Percentiles rank a stretch among this genome's conserved stretches.
phyloP scores from a whole-genome alignment of 2,888 invertebrate species.

The Heteropelma amictum region DNA sequence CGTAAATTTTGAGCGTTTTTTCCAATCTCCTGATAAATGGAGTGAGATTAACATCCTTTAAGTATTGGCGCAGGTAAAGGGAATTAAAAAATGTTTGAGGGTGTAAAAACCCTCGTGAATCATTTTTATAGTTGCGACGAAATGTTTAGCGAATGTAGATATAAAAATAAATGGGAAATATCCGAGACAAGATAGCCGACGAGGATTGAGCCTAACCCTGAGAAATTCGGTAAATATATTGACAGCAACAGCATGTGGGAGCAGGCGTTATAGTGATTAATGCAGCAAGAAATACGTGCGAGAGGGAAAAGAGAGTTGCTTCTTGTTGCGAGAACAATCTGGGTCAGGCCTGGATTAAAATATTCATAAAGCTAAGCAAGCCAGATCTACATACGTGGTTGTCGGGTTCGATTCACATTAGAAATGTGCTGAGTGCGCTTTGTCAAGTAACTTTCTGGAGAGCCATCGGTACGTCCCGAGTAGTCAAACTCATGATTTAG shows the following conservation, averaged over 20 bases:
- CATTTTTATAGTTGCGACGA: neutral
- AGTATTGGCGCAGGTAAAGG: too few species aligned
- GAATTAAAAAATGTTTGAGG: too few species aligned
- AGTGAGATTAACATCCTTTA: too few species aligned
- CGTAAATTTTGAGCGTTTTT: too few species aligned
- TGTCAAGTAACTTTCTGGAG: conserved; percentile 68
- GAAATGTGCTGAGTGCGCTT: conserved; percentile 70
- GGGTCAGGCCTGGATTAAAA: conserved; percentile 74
- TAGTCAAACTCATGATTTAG: conserved; percentile 43
- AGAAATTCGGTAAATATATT: conserved; percentile 29
- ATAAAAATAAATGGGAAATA: neutral
- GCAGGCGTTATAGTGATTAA: conserved; percentile 25
- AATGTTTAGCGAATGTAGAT: neutral
- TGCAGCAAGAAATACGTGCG: neutral
- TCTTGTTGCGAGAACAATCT: conserved; percentile 72
- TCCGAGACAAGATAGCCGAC: conserved; percentile 9
- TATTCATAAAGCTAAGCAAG: conserved; percentile 74
- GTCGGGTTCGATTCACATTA: conserved; percentile 71
- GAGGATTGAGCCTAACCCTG: conserved; percentile 27
- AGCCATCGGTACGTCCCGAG: conserved; percentile 45
- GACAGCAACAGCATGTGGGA: conserved; percentile 7
- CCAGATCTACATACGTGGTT: conserved; percentile 67
- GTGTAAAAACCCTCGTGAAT: too few species aligned
- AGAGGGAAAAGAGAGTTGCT: conserved; percentile 55
- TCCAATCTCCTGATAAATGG: too few species aligned